Conservation (phyloP, 2,797 vertebrate species). For the Phrynocephalus forsythii region DNA sequence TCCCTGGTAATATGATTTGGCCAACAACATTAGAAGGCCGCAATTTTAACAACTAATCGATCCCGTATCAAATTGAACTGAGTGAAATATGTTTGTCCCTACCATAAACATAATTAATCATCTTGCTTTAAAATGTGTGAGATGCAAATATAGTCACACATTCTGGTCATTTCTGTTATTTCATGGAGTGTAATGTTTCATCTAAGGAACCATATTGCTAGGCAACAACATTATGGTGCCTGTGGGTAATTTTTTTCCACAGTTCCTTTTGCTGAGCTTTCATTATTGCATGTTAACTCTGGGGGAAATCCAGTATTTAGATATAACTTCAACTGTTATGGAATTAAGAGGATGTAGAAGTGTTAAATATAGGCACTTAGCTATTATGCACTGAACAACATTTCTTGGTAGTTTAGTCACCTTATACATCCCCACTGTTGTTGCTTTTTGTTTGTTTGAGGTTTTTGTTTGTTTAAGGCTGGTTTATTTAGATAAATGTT, state of each 20-base stretch:
- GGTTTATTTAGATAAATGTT: neutral
- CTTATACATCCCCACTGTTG: neutral
- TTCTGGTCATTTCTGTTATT: neutral
- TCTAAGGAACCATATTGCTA: neutral
- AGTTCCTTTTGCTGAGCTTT: constrained; percentile 29
- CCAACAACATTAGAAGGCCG: too few relatives aligned
- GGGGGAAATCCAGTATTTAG: constrained; percentile 3
- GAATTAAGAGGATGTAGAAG: neutral
- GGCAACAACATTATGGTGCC: neutral
- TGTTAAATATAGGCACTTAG: neutral
- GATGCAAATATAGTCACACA: neutral
- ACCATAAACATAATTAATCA: too few relatives aligned
- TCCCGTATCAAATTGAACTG: too few relatives aligned
- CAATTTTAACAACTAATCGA: too few relatives aligned
- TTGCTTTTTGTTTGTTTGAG: too few relatives aligned
- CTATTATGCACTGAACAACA: neutral
- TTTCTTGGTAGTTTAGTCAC: neutral
- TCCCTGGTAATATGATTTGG: neutral
- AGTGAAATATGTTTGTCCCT: too few relatives aligned
- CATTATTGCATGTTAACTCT: constrained; percentile 14
- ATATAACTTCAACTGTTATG: neutral
- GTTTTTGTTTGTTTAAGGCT: too few relatives aligned
- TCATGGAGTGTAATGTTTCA: neutral
- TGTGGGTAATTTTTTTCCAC: constrained; percentile 3
- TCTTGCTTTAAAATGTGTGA: too few relatives aligned